Evolutionary conservation across 92 coral and sea anemone genomes (phyloP).

Genomic region (Porites rus): DNA sequence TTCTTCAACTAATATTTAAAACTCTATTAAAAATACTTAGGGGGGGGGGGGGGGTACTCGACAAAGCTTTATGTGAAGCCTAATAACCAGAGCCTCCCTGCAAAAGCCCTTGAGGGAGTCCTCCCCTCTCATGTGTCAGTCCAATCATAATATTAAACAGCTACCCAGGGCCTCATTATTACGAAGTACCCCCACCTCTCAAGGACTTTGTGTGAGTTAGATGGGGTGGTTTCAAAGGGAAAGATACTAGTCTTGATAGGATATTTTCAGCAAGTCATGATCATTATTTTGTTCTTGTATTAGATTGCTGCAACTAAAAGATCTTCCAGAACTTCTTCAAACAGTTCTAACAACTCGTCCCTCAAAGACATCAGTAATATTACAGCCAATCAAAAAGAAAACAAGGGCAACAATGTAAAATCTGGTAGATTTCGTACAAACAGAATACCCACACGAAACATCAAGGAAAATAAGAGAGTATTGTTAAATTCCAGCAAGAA

Average conservation of each 20-base stretch:
- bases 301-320: slow-evolving; percentile 13
- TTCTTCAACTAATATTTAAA: too few species aligned
- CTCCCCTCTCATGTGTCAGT: too few species aligned
- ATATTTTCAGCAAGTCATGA: background rate
- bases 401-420: background rate
- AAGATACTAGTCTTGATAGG: too few species aligned
- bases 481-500: background rate
- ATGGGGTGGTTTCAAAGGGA: too few species aligned
- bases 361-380: slow-evolving; percentile 1
- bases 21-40: background rate
- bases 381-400: background rate
- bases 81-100: too few species aligned
- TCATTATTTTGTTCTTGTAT: background rate
- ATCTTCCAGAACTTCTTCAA: slow-evolving; percentile 4
- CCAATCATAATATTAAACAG: too few species aligned
- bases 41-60: background rate
- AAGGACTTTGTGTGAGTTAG: too few species aligned
- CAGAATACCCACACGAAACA: slow-evolving; percentile 2
- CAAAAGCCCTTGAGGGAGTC: too few species aligned
- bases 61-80: too few species aligned
- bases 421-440: background rate
- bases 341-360: background rate
- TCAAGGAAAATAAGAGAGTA: background rate
- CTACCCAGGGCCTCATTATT: too few species aligned
- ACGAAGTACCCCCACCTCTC: too few species aligned